Evolutionary conservation across 1,140 invertebrate species (phyloP).

Genomic region (Bombus superbus): DNA sequence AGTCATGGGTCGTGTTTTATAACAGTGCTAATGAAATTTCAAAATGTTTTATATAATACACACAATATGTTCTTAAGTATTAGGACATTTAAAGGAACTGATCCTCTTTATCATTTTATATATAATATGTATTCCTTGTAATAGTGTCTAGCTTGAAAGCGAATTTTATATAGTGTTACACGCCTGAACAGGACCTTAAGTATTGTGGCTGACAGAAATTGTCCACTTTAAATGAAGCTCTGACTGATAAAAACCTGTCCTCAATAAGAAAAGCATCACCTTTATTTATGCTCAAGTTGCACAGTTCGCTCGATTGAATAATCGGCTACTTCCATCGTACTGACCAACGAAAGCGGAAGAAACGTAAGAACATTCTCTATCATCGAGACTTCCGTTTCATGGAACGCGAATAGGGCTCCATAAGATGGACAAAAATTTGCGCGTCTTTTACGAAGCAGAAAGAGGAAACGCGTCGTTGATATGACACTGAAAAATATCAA

Average conservation of each 20-base stretch:
- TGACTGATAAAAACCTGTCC: background rate
- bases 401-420: background rate
- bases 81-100: too few relatives aligned
- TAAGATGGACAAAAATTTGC: background rate
- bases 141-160: background rate
- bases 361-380: background rate
- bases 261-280: background rate
- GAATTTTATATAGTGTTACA: background rate
- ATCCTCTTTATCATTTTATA: too few relatives aligned
- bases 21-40: too few relatives aligned
- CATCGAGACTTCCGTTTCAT: background rate
- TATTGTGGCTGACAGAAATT: background rate
- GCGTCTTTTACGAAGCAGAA: background rate
- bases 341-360: constrained; percentile 1
- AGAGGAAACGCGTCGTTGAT: background rate
- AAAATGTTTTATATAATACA: too few relatives aligned
- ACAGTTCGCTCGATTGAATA: constrained; percentile 6
- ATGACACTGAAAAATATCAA: background rate
- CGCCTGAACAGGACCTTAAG: background rate
- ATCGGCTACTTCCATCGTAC: constrained; percentile 13
- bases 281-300: constrained; percentile 26
- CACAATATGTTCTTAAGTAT: too few relatives aligned
- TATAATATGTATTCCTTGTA: too few relatives aligned
- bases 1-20: too few relatives aligned
- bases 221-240: constrained; percentile 4